Base-by-base conservation (phyloP, 2,113 vertebrate genomes). In the Ceyx melanurus region DNA sequence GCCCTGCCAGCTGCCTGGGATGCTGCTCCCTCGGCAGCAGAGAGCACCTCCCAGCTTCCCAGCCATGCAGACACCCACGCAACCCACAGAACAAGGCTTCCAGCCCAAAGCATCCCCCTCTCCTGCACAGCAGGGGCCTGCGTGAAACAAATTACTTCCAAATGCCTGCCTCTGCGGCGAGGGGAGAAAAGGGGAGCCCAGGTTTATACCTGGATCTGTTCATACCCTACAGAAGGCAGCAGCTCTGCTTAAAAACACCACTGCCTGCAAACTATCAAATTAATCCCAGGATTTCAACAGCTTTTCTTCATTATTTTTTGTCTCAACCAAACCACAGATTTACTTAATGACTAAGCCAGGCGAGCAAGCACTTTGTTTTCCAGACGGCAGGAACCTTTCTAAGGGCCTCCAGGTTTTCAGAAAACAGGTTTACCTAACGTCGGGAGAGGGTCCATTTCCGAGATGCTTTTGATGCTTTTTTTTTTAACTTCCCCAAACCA, bases 291-390 rank as follows among this genome's bases (percentile, higher is more conserved):
- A 93, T 97, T 96, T 96, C 97, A 93, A 96, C 97, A 97, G 97
- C 96, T 97, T 97, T 97, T 96, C 95, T 95, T 96, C 97, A 96
- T 97, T 97, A 97, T 95, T 95, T 88, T 90, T 95, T 29, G 29
- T 96, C 93, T 96, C 95, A 95, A 97, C 77, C 94, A 95, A 97
- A 97, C 94, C 96, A 96, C 94, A 95, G 92, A 94, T 96, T 95
- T 96, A 95, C 95, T 96, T 97, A 97, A 97, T 97, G 96, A 97
- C 96, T 96, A 96, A 96, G 95, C 86, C 95, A 97, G 94, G 92
- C 86, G 2, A 95, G 92, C 1, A 3, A 94, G 93, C 57, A 68
- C 94, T 95, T 97, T 96, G 95, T 96, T 97, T 95, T 94, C 90
- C 94, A 95, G 94, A 57, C 93, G 78, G 84, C 65, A 10, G 94